Evolutionary conservation across 2,797 vertebrate genomes (phyloP), one percentile per base, ranked within the genome.

Genomic region (Podargus strigoides): DNA sequence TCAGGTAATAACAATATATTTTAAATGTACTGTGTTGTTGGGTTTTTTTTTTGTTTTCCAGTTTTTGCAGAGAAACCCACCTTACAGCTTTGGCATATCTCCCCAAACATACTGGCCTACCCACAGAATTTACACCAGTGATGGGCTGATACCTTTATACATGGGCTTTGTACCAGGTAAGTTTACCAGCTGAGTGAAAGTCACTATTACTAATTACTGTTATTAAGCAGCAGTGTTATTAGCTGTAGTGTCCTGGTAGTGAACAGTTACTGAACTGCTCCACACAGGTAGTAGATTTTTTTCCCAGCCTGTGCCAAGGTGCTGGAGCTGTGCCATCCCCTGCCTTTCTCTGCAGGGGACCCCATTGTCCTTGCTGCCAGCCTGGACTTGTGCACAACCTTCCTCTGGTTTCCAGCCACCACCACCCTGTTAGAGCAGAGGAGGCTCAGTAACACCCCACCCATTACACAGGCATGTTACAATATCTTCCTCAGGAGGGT

Each of bases 161-260:
- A 47, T 13, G 0, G 98, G 98, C 36, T 98, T 97, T 3, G 70
- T 98, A 23, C 98, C 98, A 11, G 23, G 98, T 98, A 74, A 96
- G 96, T 97, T 56, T 20, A 50, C 41, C 89, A 70, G 78, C 60
- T 37, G 70, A 50, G 20, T 6, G 41, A 36, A 52, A 88, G 87
- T 46, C 68, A 12, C 60, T 62, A 23, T 41, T 16, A 4, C 34
- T 69, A 68, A 89, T 93, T 85, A 72, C n/a, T 17, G 58, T 46
- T 23, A 21, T 39, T 60, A 79, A 78, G 73, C 1, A 72, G 41
- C 2, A 1, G 79, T 74, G 66, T 14, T 36, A 7, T 7, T 34
- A 80, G 77, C 70, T 49, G 46, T 7, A 15, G 46, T 27, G 56
- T 26, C 9, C 4, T 0, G 19, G 53, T 22, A 64, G 59, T 14